Base-by-base conservation (phyloP, 2,113 vertebrate genomes). In the Gallinago paraguaiae region DNA sequence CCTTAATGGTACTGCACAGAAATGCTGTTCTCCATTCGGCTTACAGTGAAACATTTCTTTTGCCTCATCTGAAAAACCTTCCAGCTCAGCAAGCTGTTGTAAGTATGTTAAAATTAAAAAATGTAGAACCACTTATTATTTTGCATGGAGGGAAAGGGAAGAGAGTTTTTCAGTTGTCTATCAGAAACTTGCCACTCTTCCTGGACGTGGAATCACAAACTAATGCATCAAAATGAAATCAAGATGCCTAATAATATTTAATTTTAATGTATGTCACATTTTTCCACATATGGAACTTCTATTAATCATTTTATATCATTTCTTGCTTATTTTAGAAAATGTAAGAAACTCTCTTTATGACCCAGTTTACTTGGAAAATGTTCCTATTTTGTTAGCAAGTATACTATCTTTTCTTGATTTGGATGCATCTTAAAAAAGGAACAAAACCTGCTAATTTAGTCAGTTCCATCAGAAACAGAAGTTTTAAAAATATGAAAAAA, bases 11-110 rank as follows among this genome's bases (percentile, higher is more conserved):
- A n/a, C 65, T 56, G 28, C 35, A 37, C 74, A 99, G 99, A 97
- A 99, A 99, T 96, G 98, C 98, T 86, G 45, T 99, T 96, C 97
- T 99, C 77, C 97, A 96, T 93, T 98, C 98, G 4, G 95, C 98
- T 0, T 99, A 99, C 93, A 99, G 98, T 19, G 99, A 99, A 91
- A 94, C 84, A 0, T 99, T 98, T 87, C 98, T 99, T 93, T 97
- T 99, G 93, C 99, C 99, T 54, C 98, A 99, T 92, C 97, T 99
- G 69, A 99, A 99, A 97, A 99, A 99, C 87, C 98, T 99, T 54
- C 97, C 98, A 7, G 97, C 98, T 16, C 97, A 97, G 41, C 97
- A 99, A 31, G 98, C 98, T 77, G 88, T 99, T 41, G 99, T 99
- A 96, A 99, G 99, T 98, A 86, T 93, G 30, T 74, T 68, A 59